Evolutionary conservation across 2,888 invertebrate genomes (phyloP), one percentile per base, ranked within the genome.

Genomic region (Morpho helenor): DNA sequence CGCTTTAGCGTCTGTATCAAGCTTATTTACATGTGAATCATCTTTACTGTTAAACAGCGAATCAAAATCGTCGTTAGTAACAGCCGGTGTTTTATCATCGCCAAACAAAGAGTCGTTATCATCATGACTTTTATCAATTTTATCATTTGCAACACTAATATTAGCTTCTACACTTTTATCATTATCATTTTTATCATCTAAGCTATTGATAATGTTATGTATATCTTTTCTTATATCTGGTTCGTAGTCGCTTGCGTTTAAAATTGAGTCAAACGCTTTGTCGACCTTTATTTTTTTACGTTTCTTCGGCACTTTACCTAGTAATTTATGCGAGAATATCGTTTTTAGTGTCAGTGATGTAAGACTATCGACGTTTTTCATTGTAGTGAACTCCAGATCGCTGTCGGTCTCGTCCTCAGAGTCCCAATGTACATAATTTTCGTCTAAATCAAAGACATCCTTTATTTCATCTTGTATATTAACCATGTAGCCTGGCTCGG

Each of bases 391-490:
- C 1, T 60, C 66, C 8, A 50, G 57, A 6, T 65, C 66, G 4
- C 58, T 65, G 10, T 70, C 69, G 4, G 65, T 71, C 6, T 65
- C 64, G 8, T 53, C 50, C 7, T 80, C 81, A 0, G 84, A 82
- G 49, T 84, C 86, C 82, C 85, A 84, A 42, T 83, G 81, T 0
- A 78, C 66, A 41, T 76, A 79, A 44, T 69, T 69, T n/a, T 76
- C 73, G 40, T 75, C 71, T 0, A 68, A 56, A 9, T 70, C 72
- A 54, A 78, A 74, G 6, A 73, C 76, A 2, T 72, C 60, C 43
- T 71, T 75, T 0, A 81, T 65, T 0, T 77, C 75, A 0, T 80
- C 68, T 0, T 73, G 66, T 2, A 86, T 82, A 7, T 70, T 64
- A 0, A 83, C 85, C 85, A 83, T 86, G 2, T 74, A 72, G 54